Evolutionary conservation across 1,140 invertebrate genomes (phyloP), one percentile per base, ranked within the genome.

Genomic region (Macrobrachium nipponense): DNA sequence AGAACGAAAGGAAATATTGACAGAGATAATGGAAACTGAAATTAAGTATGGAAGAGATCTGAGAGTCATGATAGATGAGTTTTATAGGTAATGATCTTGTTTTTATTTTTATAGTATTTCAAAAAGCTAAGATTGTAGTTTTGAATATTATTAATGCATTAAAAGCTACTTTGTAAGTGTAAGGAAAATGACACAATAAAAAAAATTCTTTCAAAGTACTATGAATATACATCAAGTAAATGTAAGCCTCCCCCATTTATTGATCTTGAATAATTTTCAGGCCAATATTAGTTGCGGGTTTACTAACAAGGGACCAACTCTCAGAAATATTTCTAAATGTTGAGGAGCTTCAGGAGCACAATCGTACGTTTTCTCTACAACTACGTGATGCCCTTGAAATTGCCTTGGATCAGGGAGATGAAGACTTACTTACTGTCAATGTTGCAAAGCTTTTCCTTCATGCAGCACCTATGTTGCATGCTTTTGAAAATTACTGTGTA

Each of bases 11-110:
- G 97, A 98, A 92, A 98, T 98, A 23, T 96, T 99, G 75, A 95
- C 95, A 2, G 98, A 99, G 92, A 98, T 99, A 87, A 96, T 98
- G 5, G 97, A 99, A 91, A 98, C 97, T 1, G 98, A 99, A 92
- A 95, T 97, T 89, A 98, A 98, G 90, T 99, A 98, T 90, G 97
- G 97, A 3, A 92, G 97, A 88, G 97, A 98, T 92, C 92, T 98
- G 88, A 94, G 95, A 90, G 97, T 98, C 70, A 96, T 98, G 83
- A 91, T 97, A 68, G 96, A 98, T 91, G 97, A 99, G 91, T 98
- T 99, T 91, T 97, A 97, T 91, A 94, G 95, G 89, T 97, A 97
- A 0, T 98, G 98, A 95, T 90, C 91, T 59, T 23, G 20, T 68
- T 44, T 5, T 51, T 61, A 59, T 2, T 64, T 44, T 4, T 43